Evolutionary conservation across 2,113 vertebrate genomes (phyloP).

Genomic region (Mus spicilegus): DNA sequence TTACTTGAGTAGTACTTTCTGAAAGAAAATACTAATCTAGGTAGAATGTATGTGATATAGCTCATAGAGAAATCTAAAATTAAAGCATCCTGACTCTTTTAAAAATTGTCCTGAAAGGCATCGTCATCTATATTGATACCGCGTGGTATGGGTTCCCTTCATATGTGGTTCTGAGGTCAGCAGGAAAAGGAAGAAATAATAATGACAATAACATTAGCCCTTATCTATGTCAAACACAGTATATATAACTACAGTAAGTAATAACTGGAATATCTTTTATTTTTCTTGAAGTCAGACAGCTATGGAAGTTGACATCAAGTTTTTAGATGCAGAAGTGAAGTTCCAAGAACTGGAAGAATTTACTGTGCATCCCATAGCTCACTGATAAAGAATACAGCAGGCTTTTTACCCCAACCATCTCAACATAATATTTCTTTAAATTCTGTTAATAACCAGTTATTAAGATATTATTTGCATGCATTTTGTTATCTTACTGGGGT

Average conservation of each 20-base stretch:
- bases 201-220: neutral
- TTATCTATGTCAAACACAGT: neutral
- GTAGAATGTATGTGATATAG: neutral
- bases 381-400: neutral
- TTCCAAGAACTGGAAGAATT: neutral
- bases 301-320: neutral
- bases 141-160: neutral
- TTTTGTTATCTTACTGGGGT: constrained; percentile 38
- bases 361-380: neutral
- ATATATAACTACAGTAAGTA: neutral
- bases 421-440: constrained; percentile 28
- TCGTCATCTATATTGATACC: neutral
- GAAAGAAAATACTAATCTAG: neutral
- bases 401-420: neutral
- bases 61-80: neutral
- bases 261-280: neutral
- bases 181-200: neutral
- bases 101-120: neutral
- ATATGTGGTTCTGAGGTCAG: neutral
- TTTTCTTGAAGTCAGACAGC: neutral
- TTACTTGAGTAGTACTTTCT: constrained; percentile 20
- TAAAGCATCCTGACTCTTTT: neutral
- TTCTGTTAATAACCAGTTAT: neutral
- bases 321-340: neutral
- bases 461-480: constrained; percentile 10